Percentiles rank a stretch among this genome's conserved stretches.
Conservation (phyloP, 2,888 invertebrate genomes). For the Macrophya annulata region DNA sequence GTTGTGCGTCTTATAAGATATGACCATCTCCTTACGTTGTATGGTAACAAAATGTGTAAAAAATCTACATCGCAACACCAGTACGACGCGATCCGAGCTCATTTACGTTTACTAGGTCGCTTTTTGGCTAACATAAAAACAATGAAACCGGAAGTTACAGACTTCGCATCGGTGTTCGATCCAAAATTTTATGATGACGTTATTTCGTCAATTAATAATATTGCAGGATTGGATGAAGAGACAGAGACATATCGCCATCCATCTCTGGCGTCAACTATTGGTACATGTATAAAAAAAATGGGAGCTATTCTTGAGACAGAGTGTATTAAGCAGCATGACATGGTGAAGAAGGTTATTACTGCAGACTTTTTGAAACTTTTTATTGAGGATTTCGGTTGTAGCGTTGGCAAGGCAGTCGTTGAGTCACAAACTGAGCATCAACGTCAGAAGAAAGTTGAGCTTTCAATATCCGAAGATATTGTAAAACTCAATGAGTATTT, state of each 20-base stretch:
- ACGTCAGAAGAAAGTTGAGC: constrained; percentile 33
- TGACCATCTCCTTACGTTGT: constrained; percentile 52
- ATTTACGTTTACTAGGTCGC: constrained; percentile 54
- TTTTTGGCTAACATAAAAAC: constrained; percentile 50
- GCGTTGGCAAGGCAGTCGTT: constrained; percentile 48
- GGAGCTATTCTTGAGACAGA: constrained; percentile 49
- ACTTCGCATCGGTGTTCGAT: constrained; percentile 45
- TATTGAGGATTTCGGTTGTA: constrained; percentile 47
- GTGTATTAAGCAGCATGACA: background rate
- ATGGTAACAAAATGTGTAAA: constrained; percentile 54
- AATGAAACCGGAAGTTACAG: constrained; percentile 37
- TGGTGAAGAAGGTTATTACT: constrained; percentile 19
- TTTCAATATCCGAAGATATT: constrained; percentile 49
- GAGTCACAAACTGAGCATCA: constrained; percentile 51
- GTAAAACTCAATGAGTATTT: background rate
- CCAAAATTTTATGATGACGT: constrained; percentile 35
- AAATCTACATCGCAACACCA: constrained; percentile 56
- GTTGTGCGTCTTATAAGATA: constrained; percentile 47
- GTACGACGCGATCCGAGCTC: constrained; percentile 40
- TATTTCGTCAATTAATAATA: constrained; percentile 14
- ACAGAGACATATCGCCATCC: constrained; percentile 47
- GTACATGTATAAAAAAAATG: constrained; percentile 54
- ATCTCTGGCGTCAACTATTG: constrained; percentile 39
- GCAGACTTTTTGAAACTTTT: background rate
- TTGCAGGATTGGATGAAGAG: constrained; percentile 50